phyloP scores from a whole-genome alignment of 2,888 invertebrate species.

The Dyspetes luteomarginatus region DNA sequence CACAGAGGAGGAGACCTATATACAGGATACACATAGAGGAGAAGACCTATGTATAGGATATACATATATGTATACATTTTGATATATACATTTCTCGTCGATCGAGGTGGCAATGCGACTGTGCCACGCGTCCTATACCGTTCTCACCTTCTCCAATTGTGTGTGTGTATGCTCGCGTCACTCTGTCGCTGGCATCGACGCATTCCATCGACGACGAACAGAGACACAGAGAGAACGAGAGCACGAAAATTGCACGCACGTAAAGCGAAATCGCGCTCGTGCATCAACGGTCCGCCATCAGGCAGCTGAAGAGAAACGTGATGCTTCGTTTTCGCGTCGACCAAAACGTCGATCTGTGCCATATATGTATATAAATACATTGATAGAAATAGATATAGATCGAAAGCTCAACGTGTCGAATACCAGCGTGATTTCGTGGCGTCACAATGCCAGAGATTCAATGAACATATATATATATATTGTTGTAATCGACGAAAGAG shows the following conservation, averaged over 20 bases:
- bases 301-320: conserved; percentile 49
- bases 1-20: neutral
- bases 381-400: neutral
- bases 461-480: conserved; percentile 9
- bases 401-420: conserved; percentile 39
- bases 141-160: neutral
- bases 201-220: neutral
- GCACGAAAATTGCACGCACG: conserved; percentile 65
- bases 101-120: conserved; percentile 51
- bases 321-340: conserved; percentile 43
- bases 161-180: conserved; percentile 6
- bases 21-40: too few species aligned
- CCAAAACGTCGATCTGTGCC: conserved; percentile 39
- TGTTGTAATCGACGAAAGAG: too few species aligned
- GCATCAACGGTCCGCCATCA: conserved; percentile 38
- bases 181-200: neutral
- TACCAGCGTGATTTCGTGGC: conserved; percentile 53
- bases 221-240: conserved; percentile 6
- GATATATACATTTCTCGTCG: conserved; percentile 22
- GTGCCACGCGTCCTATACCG: conserved; percentile 22
- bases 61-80: neutral
- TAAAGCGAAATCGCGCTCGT: conserved; percentile 55
- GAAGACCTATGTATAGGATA: neutral
- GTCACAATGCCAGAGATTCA: conserved; percentile 20
- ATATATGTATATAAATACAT: neutral